These are phyloP conservation scores for Papilio glaucus DNA, from an alignment of 1,140 invertebrate species.

Conservation along the genomic window DNA sequence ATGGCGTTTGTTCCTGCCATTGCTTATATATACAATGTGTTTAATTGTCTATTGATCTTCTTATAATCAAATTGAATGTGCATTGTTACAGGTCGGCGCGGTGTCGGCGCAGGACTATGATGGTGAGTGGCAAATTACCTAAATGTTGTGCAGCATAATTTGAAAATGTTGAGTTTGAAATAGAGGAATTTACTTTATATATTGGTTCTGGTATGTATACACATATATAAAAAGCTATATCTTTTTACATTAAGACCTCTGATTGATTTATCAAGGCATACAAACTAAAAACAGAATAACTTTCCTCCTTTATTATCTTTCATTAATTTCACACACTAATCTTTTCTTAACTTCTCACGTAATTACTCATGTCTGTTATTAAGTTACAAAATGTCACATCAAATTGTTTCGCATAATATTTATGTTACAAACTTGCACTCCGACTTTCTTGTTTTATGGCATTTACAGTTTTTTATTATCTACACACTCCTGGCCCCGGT, in stretches of 20 bases:
- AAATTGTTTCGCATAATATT: neutral
- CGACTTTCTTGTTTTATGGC: conserved; percentile 15
- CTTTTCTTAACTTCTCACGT: neutral
- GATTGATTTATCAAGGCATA: too few relatives aligned
- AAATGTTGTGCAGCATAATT: too few relatives aligned
- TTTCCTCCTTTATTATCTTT: neutral
- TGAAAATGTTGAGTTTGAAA: too few relatives aligned
- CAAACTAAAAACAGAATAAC: too few relatives aligned
- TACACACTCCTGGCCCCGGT: neutral
- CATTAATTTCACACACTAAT: neutral
- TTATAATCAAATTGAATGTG: conserved; percentile 57
- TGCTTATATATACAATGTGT: conserved; percentile 45
- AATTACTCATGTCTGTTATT: neutral
- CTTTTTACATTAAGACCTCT: too few relatives aligned
- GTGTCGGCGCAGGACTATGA: conserved; percentile 79
- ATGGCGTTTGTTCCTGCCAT: conserved; percentile 16
- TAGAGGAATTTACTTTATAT: too few relatives aligned
- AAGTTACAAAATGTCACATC: conserved; percentile 8
- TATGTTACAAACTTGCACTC: conserved; percentile 15
- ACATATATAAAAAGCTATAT: too few relatives aligned
- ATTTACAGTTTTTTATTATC: conserved; percentile 21
- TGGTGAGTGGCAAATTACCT: conserved; percentile 59
- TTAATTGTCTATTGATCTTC: conserved; percentile 45
- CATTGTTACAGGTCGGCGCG: conserved; percentile 74
- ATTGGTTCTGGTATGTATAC: too few relatives aligned